These are phyloP conservation scores for Diadema setosum DNA, from an alignment of 35 echinoderm and acorn worm species.

Conservation along the genomic window DNA sequence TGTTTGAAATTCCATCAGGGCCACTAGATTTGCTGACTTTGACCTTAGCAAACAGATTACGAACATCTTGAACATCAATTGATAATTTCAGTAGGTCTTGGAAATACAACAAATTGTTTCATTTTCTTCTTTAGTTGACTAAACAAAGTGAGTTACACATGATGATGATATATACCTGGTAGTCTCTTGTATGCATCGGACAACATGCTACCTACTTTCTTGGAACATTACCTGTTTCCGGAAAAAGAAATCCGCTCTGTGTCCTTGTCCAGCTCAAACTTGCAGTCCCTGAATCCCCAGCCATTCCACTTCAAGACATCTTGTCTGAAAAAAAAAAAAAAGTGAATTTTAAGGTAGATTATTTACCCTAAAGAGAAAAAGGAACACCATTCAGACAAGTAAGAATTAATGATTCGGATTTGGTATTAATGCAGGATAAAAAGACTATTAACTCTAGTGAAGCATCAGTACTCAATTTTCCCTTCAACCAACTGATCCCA, in stretches of 20 bases:
- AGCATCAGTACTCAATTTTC: not conserved
- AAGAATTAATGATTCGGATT: not conserved
- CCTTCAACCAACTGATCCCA: not conserved
- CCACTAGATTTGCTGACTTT: constrained; percentile 5
- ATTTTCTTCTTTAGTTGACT: no score
- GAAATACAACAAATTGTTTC: no score
- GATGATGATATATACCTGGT: no score
- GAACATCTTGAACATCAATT: not conserved
- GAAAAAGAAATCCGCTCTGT: constrained; percentile 43
- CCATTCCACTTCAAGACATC: constrained; percentile 98
- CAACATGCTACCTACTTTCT: no score
- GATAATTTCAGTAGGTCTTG: no score
- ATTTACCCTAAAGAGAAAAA: not conserved
- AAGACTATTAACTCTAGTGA: not conserved
- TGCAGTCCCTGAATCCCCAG: constrained; percentile 95
- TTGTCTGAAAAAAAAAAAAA: constrained; percentile 55
- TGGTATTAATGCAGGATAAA: not conserved
- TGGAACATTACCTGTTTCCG: constrained; percentile 84
- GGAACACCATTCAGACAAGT: not conserved
- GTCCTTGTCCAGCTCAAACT: constrained; percentile 68
- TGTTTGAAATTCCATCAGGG: not conserved
- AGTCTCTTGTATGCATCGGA: no score
- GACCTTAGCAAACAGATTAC: not conserved
- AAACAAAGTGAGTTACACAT: no score
- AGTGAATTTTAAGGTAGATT: not conserved